Base-by-base conservation (phyloP, 2,888 invertebrate species). In the Cryptophagus acutangulus region DNA sequence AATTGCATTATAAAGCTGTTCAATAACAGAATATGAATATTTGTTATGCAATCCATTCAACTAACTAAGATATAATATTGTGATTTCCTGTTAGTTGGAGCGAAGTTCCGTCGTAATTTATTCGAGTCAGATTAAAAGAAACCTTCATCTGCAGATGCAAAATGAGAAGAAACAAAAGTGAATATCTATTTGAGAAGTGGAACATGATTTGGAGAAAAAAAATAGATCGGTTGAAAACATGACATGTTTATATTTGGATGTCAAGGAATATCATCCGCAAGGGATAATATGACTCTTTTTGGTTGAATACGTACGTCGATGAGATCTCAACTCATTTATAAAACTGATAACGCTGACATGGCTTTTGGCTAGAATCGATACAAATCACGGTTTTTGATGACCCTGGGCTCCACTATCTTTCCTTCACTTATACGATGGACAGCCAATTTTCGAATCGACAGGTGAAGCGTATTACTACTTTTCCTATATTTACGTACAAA, bases 251-350 rank as follows among this genome's bases (percentile, higher is more conserved):
- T n/a, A n/a, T n/a, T n/a, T n/a, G n/a, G n/a, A n/a, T n/a, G n/a
- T n/a, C n/a, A n/a, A n/a, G n/a, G n/a, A n/a, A n/a, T n/a, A n/a
- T n/a, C n/a, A n/a, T n/a, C n/a, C n/a, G n/a, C n/a, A n/a, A n/a
- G n/a, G n/a, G n/a, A n/a, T n/a, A n/a, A n/a, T n/a, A n/a, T n/a
- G n/a, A n/a, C n/a, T n/a, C n/a, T n/a, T 48, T 43, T 48, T 43
- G 43, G 37, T 41, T 48, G 48, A 48, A 48, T 45, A 48, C 48
- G 42, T 45, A 35, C 45, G 36, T 31, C 43, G 45, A 48, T 48
- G 48, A 48, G 45, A 48, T 48, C 42, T 26, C 48, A 48, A 48
- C 43, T 48, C 48, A 48, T 48, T 48, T 48, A 48, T 48, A 41
- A 47, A 48, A 48, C 45, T 43, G 48, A 48, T 48, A 45, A 43